Evolutionary conservation across 2,888 invertebrate species (phyloP), one percentile per base, ranked within the genome.

Genomic region (Heterodera filipjevi): DNA sequence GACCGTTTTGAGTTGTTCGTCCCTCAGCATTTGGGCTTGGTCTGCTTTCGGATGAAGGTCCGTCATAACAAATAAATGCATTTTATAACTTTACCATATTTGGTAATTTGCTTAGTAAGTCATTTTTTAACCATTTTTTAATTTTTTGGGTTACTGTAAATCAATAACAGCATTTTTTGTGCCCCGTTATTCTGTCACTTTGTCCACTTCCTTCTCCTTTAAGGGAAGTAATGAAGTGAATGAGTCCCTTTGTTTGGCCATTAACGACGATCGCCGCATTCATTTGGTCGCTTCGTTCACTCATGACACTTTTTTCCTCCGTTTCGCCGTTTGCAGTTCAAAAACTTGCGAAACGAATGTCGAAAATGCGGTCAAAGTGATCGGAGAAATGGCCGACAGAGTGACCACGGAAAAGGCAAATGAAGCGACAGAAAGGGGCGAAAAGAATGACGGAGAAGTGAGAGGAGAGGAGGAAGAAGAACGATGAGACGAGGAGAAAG

Each of bases 11-110:
- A 96, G 89, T 90, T 96, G 10, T 92, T 93, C 75, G 92, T 92
- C 78, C 94, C 96, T 86, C 95, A 95, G 10, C 92, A 93, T n/a
- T 93, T 99, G 92, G 98, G 94, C 0, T 91, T 97, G 33, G 94
- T 96, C 10, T 96, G 96, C 89, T 97, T 98, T 90, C 92, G 95
- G 86, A 90, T 95, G 49, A 94, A 93, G 91, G 93, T 92, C 16
- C 22, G 78, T 44, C 22, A 10, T 12, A 35, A 27, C 53, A 33
- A 39, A 16, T 71, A 71, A 44, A 44, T 10, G 5, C 44, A 10
- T 44, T 44, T 33, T 22, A 30, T 16, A 35, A 78, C n/a, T 79
- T 19, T n/a, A n/a, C n/a, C n/a, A n/a, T n/a, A n/a, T n/a, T n/a
- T n/a, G n/a, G n/a, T n/a, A n/a, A n/a, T n/a, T n/a, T n/a, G n/a